Percentiles rank a stretch among this genome's conserved stretches.
Evolutionary conservation across 2,113 vertebrate species (phyloP).

Genomic region (Mobula hypostoma): DNA sequence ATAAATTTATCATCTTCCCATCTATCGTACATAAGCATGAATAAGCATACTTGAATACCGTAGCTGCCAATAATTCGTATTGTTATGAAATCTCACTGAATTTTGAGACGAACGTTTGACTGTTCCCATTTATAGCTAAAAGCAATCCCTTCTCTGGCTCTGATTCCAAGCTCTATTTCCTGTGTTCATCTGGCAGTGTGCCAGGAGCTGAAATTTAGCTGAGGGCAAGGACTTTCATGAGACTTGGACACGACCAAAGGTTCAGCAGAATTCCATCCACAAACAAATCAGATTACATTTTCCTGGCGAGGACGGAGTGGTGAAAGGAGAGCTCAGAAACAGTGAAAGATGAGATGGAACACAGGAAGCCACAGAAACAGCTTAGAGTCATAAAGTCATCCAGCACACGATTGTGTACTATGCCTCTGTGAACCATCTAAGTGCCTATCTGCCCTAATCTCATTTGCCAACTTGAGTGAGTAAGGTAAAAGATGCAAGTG

Average conservation of each 20-base stretch:
- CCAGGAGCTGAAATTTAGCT: neutral
- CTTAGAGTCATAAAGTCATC: neutral
- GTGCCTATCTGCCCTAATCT: too few species aligned
- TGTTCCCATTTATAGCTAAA: neutral
- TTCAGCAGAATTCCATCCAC: neutral
- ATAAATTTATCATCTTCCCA: neutral
- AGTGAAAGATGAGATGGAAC: neutral
- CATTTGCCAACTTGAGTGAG: neutral
- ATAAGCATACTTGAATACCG: neutral
- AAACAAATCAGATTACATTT: neutral
- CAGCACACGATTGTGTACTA: too few species aligned
- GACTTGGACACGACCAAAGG: neutral
- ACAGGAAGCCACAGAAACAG: neutral
- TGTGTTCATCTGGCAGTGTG: neutral
- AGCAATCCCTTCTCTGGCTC: neutral
- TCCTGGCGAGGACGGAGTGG: neutral
- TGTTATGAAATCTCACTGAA: neutral
- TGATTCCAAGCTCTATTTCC: neutral
- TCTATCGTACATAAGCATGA: neutral
- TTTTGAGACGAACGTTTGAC: neutral
- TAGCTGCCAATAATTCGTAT: neutral
- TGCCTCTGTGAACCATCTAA: too few species aligned
- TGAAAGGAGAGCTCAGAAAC: neutral
- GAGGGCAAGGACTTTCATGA: too few species aligned
- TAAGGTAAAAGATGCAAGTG: neutral